phyloP scores from a whole-genome alignment of 2,113 vertebrate species.

The Anoplopoma fimbria region DNA sequence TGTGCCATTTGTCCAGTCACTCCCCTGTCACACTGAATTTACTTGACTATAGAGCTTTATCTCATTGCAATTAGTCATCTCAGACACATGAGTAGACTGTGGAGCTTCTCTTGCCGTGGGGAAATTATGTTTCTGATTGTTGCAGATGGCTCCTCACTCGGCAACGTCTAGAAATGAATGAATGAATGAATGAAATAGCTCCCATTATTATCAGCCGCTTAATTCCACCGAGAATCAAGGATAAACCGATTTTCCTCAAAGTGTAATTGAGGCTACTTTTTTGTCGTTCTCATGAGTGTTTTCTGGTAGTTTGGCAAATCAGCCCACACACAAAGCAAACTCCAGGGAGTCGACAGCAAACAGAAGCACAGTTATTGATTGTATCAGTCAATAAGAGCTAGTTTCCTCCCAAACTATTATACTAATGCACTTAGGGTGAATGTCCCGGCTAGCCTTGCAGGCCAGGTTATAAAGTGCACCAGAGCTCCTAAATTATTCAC shows the following conservation, averaged over 20 bases:
- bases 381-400: constrained; percentile 75
- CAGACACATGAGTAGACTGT: background rate
- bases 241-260: constrained; percentile 21
- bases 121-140: constrained; percentile 27
- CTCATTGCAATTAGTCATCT: background rate
- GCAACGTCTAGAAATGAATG: background rate
- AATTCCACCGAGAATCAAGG: background rate
- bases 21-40: background rate
- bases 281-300: constrained; percentile 23
- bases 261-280: constrained; percentile 28
- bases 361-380: constrained; percentile 81
- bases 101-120: background rate
- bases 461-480: constrained; percentile 81
- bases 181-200: constrained; percentile 15
- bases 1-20: background rate
- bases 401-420: constrained; percentile 79
- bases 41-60: background rate
- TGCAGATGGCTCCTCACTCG: constrained; percentile 17
- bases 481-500: constrained; percentile 86
- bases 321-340: constrained; percentile 23
- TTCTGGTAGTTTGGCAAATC: constrained; percentile 41
- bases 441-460: constrained; percentile 73
- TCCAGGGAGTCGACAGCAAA: constrained; percentile 40
- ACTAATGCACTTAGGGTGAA: constrained; percentile 82
- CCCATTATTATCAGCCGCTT: constrained; percentile 27